Percentiles rank a stretch among this genome's conserved stretches.
Evolutionary conservation across 2,113 vertebrate genomes (phyloP).

Genomic region (Crotalus horridus): DNA sequence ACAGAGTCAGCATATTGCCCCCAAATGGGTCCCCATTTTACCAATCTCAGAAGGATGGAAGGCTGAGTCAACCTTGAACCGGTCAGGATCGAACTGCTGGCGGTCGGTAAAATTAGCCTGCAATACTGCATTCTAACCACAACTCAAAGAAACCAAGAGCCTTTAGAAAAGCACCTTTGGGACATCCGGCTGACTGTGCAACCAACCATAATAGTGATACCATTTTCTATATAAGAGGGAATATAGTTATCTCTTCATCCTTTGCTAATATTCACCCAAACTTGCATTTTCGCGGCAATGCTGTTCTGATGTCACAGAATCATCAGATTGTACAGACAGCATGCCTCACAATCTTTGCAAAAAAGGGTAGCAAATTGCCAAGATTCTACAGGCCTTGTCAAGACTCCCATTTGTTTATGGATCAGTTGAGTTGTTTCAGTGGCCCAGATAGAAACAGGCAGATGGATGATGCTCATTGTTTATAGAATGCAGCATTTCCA

Average conservation of each 20-base stretch:
- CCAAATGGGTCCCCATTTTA: no score
- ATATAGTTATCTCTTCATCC: background rate
- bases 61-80: no score
- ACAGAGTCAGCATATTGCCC: no score
- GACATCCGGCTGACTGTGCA: background rate
- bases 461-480: background rate
- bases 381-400: background rate
- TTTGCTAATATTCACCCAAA: background rate
- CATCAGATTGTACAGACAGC: background rate
- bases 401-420: background rate
- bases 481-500: background rate
- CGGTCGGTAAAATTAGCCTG: no score
- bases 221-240: background rate
- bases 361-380: background rate
- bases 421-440: background rate
- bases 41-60: no score
- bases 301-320: background rate
- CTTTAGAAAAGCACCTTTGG: no score
- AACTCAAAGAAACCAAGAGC: no score
- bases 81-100: no score
- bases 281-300: background rate
- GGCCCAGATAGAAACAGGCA: background rate
- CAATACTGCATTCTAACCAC: no score
- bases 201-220: background rate
- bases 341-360: background rate